Conservation (phyloP, 2,888 invertebrate genomes). For the Noctua janthe region DNA sequence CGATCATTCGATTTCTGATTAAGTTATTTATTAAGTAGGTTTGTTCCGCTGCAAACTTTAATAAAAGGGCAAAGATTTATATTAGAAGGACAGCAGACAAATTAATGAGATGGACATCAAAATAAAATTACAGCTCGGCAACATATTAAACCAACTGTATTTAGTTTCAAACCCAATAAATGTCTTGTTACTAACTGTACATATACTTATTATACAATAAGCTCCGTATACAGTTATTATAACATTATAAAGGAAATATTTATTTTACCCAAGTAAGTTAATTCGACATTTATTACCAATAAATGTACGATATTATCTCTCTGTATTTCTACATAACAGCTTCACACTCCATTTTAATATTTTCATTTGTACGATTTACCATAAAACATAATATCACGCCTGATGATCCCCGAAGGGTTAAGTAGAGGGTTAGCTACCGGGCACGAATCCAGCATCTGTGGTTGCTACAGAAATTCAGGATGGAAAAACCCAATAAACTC, state of each 20-base stretch:
- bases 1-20: background rate
- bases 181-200: slow-evolving; percentile 29
- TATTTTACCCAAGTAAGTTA: slow-evolving; percentile 24
- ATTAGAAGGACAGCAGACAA: background rate
- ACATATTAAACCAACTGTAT: slow-evolving; percentile 28
- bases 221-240: slow-evolving; percentile 37
- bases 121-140: slow-evolving; percentile 15
- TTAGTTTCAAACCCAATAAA: slow-evolving; percentile 21
- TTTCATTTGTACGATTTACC: slow-evolving; percentile 25
- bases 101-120: slow-evolving; percentile 14
- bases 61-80: slow-evolving; percentile 30
- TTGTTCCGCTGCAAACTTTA: background rate
- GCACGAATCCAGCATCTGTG: background rate
- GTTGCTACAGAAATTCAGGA: background rate
- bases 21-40: background rate
- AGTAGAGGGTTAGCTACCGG: background rate
- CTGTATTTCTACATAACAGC: slow-evolving; percentile 15
- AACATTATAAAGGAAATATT: slow-evolving; percentile 26
- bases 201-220: background rate
- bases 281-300: slow-evolving; percentile 45
- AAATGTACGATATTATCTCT: slow-evolving; percentile 33
- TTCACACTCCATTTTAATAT: slow-evolving; percentile 44
- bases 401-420: background rate
- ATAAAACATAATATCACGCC: background rate
- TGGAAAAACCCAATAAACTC: background rate